Conservation (phyloP, 2,797 vertebrate genomes). For the Glyptemys insculpta region DNA sequence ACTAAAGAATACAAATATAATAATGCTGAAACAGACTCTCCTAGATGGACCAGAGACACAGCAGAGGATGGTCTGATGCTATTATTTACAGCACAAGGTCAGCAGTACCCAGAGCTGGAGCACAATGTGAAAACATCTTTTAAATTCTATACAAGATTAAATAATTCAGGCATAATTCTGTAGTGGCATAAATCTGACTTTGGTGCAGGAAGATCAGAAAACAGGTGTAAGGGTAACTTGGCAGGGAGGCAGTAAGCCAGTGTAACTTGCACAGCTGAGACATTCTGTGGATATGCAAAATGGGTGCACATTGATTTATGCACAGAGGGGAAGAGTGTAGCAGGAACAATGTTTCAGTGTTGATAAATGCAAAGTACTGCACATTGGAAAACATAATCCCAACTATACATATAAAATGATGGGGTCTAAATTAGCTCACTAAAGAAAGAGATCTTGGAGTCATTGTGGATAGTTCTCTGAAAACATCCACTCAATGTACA, state of each 20-base stretch:
- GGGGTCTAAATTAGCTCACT: too few relatives aligned
- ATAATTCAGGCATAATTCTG: background rate
- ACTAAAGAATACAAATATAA: background rate
- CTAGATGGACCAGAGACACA: background rate
- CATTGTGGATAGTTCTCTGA: too few relatives aligned
- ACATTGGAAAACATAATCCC: too few relatives aligned
- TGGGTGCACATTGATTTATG: background rate
- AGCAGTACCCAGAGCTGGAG: background rate
- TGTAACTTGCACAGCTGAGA: background rate
- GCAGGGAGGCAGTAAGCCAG: rapidly evolving
- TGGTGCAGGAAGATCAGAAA: slow-evolving; percentile 10
- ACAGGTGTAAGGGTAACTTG: background rate
- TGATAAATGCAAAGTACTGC: too few relatives aligned
- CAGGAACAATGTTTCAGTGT: too few relatives aligned
- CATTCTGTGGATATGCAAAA: background rate
- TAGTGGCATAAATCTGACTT: background rate
- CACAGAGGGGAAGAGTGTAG: background rate
- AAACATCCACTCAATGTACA: too few relatives aligned
- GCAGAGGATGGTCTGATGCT: rapidly evolving
- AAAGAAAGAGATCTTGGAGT: too few relatives aligned
- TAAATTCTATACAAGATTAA: background rate
- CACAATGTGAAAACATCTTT: background rate
- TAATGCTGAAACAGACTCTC: background rate
- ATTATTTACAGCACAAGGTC: background rate
- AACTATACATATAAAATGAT: too few relatives aligned